Evolutionary conservation across 2,113 vertebrate genomes (phyloP).

Genomic region (Choloepus hoffmanni): DNA sequence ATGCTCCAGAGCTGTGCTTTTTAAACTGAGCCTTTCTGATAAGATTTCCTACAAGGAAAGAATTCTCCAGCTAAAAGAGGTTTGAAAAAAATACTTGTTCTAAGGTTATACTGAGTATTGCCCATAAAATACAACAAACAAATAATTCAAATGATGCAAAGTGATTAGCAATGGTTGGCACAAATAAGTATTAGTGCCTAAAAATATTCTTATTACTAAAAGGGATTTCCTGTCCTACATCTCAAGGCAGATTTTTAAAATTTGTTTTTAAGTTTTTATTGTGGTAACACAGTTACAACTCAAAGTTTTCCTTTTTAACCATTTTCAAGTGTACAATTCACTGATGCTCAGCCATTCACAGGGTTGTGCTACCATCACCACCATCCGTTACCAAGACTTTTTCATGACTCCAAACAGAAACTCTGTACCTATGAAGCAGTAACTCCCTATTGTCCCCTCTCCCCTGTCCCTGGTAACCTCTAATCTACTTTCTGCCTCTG

Average conservation of each 20-base stretch:
- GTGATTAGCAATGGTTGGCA: not conserved
- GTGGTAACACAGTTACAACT: too few species aligned
- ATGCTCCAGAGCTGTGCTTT: not conserved
- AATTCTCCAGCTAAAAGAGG: conserved; percentile 21
- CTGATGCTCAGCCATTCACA: too few species aligned
- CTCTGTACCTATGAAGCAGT: too few species aligned
- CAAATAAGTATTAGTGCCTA: not conserved
- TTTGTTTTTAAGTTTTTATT: too few species aligned
- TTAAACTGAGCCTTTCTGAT: not conserved
- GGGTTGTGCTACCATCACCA: too few species aligned
- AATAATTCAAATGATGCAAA: not conserved
- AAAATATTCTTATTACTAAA: not conserved
- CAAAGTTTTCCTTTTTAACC: too few species aligned
- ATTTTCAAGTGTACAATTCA: too few species aligned
- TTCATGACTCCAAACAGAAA: too few species aligned
- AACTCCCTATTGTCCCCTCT: too few species aligned
- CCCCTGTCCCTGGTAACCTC: too few species aligned
- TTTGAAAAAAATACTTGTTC: conserved; percentile 31
- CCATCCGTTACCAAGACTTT: too few species aligned
- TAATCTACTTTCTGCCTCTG: too few species aligned
- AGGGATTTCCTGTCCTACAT: not conserved
- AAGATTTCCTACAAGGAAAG: not conserved
- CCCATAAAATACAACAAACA: conserved; percentile 22
- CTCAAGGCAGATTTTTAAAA: not conserved
- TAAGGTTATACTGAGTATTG: not conserved